A percentile compares a stretch with the other conserved stretches of the same genome.
Conservation (phyloP, 2,888 invertebrate genomes). For the Acronicta aceris region DNA sequence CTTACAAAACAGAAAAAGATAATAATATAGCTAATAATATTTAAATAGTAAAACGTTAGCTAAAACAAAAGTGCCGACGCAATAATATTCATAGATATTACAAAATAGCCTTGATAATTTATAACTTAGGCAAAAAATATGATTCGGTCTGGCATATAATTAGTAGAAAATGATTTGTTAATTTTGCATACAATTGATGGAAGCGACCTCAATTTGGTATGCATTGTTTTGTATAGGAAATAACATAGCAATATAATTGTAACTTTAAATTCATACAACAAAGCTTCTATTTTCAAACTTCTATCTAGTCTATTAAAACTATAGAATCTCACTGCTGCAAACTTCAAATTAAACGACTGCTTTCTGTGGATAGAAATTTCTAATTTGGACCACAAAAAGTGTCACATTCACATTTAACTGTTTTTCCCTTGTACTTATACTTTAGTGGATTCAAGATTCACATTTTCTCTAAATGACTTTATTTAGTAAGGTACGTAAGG, state of each 20-base stretch:
- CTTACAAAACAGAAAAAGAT: slow-evolving; percentile 1
- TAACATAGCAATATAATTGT: neutral
- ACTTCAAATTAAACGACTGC: no score
- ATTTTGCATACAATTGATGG: neutral
- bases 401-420: no score
- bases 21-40: no score
- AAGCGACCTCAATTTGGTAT: slow-evolving; percentile 1
- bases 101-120: slow-evolving; percentile 15
- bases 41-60: neutral
- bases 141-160: neutral
- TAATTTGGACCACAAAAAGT: no score
- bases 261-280: neutral
- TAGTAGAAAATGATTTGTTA: neutral
- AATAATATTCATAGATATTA: slow-evolving; percentile 1
- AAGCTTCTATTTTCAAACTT: no score
- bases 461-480: no score
- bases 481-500: no score
- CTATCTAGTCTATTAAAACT: no score
- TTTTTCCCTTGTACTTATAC: no score
- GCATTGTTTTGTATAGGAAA: slow-evolving; percentile 1
- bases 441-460: no score
- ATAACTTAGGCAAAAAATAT: neutral
- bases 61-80: neutral
- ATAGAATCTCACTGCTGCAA: no score
- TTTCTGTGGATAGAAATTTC: no score